Conservation (phyloP, 2,888 invertebrate genomes). For the Tanypteryx hageni region DNA sequence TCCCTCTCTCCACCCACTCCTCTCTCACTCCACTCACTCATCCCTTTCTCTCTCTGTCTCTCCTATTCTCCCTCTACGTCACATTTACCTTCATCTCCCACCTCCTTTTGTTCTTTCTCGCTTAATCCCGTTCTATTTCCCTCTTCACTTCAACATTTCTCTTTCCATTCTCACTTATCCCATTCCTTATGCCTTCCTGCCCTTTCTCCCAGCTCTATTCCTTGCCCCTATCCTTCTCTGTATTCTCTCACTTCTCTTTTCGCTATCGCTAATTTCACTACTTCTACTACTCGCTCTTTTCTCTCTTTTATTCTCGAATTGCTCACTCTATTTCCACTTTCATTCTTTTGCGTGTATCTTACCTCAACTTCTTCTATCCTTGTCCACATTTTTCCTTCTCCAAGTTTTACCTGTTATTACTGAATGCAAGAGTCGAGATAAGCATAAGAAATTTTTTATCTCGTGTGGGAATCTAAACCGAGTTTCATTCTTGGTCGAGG, state of each 20-base stretch:
- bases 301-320: not conserved
- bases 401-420: no score
- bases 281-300: not conserved
- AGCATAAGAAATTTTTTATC: no score
- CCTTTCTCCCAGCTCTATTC: not conserved
- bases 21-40: not conserved
- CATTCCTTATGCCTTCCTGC: not conserved
- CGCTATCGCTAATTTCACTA: slow-evolving; percentile 8
- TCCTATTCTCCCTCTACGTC: no score
- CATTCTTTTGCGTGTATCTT: not conserved
- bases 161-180: not conserved
- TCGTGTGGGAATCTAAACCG: no score
- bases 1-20: not conserved
- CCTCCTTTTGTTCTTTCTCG: slow-evolving; percentile 4
- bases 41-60: not conserved
- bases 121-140: not conserved
- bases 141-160: not conserved
- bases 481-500: no score
- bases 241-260: not conserved
- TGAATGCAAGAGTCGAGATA: no score
- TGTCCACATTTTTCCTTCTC: no score
- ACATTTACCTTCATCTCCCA: not conserved
- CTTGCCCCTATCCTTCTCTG: not conserved
- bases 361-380: no score
- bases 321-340: not conserved